These are phyloP conservation scores for Sinodicranocentrus sp. DNA, from an alignment of 2,888 invertebrate genomes.

Conservation along the genomic window DNA sequence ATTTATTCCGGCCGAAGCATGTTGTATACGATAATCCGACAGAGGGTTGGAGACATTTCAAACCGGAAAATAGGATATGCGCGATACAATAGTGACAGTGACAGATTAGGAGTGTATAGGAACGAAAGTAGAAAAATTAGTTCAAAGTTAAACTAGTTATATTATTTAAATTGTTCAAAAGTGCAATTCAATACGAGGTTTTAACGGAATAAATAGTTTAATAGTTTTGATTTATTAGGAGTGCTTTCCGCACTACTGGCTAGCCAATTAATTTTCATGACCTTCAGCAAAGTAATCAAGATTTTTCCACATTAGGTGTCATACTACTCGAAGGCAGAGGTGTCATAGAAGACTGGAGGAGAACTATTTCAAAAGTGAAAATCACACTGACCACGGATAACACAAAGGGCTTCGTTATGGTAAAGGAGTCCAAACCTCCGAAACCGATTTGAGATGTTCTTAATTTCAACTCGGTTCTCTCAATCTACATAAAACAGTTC, in stretches of 20 bases:
- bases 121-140: too few species aligned
- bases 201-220: too few species aligned
- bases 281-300: too few species aligned
- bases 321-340: too few species aligned
- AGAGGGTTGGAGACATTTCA: constrained; percentile 10
- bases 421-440: constrained; percentile 66
- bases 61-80: background rate
- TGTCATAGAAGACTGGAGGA: constrained; percentile 63
- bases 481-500: constrained; percentile 44
- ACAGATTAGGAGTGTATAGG: too few species aligned
- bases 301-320: too few species aligned
- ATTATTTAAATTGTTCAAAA: too few species aligned
- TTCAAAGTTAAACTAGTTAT: too few species aligned
- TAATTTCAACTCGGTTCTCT: constrained; percentile 55
- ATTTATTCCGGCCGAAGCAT: constrained; percentile 15
- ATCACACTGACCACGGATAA: constrained; percentile 69
- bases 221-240: too few species aligned
- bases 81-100: background rate
- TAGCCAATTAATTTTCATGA: too few species aligned
- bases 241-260: too few species aligned
- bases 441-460: constrained; percentile 57
- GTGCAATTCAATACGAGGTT: too few species aligned
- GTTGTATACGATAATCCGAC: constrained; percentile 5
- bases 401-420: constrained; percentile 71
- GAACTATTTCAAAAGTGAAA: constrained; percentile 73